Conservation (phyloP, 2,888 invertebrate genomes). For the Limnephilus lunatus region DNA sequence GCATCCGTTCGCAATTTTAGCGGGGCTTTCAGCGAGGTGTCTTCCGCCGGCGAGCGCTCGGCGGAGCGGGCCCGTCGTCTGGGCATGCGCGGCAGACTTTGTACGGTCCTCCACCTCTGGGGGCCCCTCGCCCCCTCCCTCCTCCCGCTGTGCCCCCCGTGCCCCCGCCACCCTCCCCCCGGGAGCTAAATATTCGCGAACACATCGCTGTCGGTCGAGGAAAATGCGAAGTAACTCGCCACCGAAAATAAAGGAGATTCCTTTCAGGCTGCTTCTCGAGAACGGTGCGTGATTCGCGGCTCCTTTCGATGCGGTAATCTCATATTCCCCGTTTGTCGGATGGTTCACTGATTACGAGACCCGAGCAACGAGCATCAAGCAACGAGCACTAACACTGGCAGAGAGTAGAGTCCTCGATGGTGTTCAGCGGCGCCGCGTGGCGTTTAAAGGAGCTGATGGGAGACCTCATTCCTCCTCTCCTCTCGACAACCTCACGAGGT, state of each 20-base stretch:
- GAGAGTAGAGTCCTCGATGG: background rate
- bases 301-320: background rate
- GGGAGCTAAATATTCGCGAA: constrained; percentile 24
- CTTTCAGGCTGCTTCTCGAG: background rate
- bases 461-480: background rate
- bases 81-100: constrained; percentile 50
- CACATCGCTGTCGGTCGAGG: background rate
- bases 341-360: background rate
- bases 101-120: constrained; percentile 45
- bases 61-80: background rate
- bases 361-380: background rate
- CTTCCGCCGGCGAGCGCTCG: background rate
- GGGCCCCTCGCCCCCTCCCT: constrained; percentile 44
- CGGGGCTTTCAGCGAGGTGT: background rate
- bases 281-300: background rate
- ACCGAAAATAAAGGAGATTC: background rate
- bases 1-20: too few relatives aligned
- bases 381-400: background rate
- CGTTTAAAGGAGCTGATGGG: background rate
- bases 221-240: background rate
- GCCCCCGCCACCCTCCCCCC: background rate
- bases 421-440: constrained; percentile 13
- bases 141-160: constrained; percentile 13
- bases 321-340: background rate
- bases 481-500: background rate